These are phyloP conservation scores for Hedychridium roseum DNA, from an alignment of 2,888 invertebrate genomes.

Conservation along the genomic window DNA sequence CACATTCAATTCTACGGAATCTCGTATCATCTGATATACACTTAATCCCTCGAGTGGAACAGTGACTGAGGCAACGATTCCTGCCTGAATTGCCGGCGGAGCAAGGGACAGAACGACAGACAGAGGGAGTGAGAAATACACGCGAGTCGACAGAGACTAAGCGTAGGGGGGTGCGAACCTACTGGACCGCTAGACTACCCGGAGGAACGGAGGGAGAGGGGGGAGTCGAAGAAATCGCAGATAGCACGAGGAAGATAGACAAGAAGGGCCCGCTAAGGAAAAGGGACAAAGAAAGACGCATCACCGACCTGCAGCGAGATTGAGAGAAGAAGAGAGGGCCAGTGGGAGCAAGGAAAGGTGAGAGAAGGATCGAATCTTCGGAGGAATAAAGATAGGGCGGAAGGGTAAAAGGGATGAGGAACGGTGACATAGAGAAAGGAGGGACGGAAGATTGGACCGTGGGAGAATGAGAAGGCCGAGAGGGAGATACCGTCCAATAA, in stretches of 20 bases:
- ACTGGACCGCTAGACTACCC: constrained; percentile 13
- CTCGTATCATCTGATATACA: constrained; percentile 44
- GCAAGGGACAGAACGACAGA: neutral
- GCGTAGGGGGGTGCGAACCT: constrained; percentile 10
- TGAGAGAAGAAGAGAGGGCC: neutral
- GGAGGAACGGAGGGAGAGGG: constrained; percentile 7
- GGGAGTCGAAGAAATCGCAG: constrained; percentile 1
- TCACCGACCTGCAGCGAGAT: constrained; percentile 4
- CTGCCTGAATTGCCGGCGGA: neutral
- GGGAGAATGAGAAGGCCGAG: neutral
- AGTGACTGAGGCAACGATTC: constrained; percentile 36
- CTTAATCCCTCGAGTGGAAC: constrained; percentile 39
- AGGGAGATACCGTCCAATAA: constrained; percentile 33
- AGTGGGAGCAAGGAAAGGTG: neutral
- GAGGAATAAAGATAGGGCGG: neutral
- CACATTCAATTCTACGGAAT: constrained; percentile 50
- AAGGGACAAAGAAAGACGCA: constrained; percentile 4
- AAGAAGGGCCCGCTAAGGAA: constrained; percentile 18
- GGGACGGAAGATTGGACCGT: too few species aligned
- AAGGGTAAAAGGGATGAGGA: neutral
- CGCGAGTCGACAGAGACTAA: constrained; percentile 2
- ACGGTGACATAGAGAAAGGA: neutral
- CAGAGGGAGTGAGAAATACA: constrained; percentile 8
- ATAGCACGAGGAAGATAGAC: constrained; percentile 14
- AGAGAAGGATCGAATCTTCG: neutral